Conservation (phyloP, 2,113 vertebrate species). For the Lonchura striata region DNA sequence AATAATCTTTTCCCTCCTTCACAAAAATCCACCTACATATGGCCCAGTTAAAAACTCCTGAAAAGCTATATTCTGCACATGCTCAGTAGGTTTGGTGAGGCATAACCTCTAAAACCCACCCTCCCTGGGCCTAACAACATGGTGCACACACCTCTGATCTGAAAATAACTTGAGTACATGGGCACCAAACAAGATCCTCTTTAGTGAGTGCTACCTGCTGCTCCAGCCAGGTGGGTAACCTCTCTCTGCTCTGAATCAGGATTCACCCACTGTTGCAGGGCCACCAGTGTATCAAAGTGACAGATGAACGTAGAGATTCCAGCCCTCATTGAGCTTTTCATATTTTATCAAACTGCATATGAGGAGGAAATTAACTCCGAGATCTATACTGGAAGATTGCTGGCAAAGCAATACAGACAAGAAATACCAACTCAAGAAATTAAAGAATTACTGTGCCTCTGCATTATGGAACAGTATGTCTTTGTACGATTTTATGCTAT, state of each 20-base stretch:
- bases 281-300: not conserved
- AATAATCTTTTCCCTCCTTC: slow-evolving; percentile 17
- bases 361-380: not conserved
- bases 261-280: not conserved
- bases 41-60: slow-evolving; percentile 41
- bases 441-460: not conserved
- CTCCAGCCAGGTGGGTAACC: not conserved
- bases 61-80: not conserved
- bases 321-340: not conserved
- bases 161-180: not conserved
- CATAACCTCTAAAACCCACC: not conserved
- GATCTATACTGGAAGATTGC: not conserved
- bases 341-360: not conserved
- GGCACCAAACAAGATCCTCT: not conserved
- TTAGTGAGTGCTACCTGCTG: not conserved
- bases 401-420: not conserved
- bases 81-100: not conserved
- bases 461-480: slow-evolving; percentile 19
- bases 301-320: not conserved
- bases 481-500: slow-evolving; percentile 20
- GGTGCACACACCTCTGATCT: not conserved
- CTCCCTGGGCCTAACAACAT: not conserved
- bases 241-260: not conserved
- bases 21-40: slow-evolving; percentile 50
- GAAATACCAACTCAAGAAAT: not conserved